Conservation (phyloP, 2,888 invertebrate species). For the Pegoplata infirma region DNA sequence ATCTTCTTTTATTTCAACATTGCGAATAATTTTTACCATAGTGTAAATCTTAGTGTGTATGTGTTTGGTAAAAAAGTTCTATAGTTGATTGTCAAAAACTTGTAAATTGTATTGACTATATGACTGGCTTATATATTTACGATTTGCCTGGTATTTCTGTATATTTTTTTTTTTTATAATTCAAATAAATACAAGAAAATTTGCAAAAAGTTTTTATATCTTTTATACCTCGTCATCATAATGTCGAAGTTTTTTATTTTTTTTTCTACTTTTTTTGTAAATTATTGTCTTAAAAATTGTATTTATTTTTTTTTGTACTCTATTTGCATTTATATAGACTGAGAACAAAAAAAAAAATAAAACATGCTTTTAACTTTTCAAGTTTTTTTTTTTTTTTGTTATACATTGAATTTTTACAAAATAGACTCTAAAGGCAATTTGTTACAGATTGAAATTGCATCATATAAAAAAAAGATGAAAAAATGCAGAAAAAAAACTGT, state of each 20-base stretch:
- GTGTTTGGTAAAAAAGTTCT: not conserved
- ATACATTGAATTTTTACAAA: slow-evolving; percentile 21
- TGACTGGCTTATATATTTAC: not conserved
- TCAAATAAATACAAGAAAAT: slow-evolving; percentile 1
- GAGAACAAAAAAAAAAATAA: slow-evolving; percentile 15
- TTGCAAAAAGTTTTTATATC: slow-evolving; percentile 1
- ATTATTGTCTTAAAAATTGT: slow-evolving; percentile 40
- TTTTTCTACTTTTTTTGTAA: not conserved
- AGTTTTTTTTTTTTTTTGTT: not conserved
- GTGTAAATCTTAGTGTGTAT: not conserved
- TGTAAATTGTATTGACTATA: slow-evolving; percentile 48
- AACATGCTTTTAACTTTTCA: slow-evolving; percentile 25
- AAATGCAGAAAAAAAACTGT: not conserved
- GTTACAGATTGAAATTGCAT: slow-evolving; percentile 34
- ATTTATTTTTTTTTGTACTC: not conserved
- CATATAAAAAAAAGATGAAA: not conserved
- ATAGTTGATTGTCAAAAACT: slow-evolving; percentile 23
- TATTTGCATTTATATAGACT: slow-evolving; percentile 28
- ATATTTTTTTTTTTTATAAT: not conserved
- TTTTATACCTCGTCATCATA: slow-evolving; percentile 28
- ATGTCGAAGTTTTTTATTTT: slow-evolving; percentile 38
- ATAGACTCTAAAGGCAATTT: slow-evolving; percentile 40
- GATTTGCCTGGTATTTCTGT: not conserved
- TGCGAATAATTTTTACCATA: too few species aligned
- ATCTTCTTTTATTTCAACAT: too few species aligned